Evolutionary conservation across 92 coral and sea anemone genomes (phyloP).

Genomic region (Bergia sp.): DNA sequence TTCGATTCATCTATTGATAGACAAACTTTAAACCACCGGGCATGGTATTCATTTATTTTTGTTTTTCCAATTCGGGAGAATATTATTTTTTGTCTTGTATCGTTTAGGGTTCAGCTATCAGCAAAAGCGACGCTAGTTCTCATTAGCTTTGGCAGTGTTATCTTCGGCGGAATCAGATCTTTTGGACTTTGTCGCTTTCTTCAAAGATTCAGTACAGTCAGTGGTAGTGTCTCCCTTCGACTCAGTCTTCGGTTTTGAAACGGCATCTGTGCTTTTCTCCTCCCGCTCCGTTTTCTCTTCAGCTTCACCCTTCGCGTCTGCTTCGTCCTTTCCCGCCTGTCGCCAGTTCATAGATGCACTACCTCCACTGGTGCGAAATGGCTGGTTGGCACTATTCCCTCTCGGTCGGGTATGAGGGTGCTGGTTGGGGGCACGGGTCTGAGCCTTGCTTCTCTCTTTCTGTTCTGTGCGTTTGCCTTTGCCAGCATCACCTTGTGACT

Average conservation of each 20-base stretch:
- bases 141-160: conserved; percentile 54
- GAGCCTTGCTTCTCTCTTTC: conserved; percentile 65
- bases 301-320: conserved; percentile 9
- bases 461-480: conserved; percentile 48
- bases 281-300: conserved; percentile 44
- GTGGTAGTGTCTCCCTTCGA: conserved; percentile 5
- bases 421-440: conserved; percentile 52
- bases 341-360: conserved; percentile 88
- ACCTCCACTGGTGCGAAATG: conserved; percentile 72
- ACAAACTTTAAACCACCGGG: neutral
- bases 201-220: neutral
- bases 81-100: neutral
- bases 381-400: conserved; percentile 62
- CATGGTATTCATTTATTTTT: neutral
- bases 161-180: conserved; percentile 49
- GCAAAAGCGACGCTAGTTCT: neutral
- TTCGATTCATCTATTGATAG: neutral
- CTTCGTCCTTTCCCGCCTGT: conserved; percentile 33
- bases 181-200: conserved; percentile 53
- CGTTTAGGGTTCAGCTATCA: neutral
- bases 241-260: conserved; percentile 22
- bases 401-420: conserved; percentile 53
- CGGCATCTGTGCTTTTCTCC: conserved; percentile 41
- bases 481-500: conserved; percentile 37
- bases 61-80: conserved; percentile 1